Percentiles rank a stretch among this genome's conserved stretches.
Conservation (phyloP, 2,888 invertebrate species). For the Cyclophora punctaria region DNA sequence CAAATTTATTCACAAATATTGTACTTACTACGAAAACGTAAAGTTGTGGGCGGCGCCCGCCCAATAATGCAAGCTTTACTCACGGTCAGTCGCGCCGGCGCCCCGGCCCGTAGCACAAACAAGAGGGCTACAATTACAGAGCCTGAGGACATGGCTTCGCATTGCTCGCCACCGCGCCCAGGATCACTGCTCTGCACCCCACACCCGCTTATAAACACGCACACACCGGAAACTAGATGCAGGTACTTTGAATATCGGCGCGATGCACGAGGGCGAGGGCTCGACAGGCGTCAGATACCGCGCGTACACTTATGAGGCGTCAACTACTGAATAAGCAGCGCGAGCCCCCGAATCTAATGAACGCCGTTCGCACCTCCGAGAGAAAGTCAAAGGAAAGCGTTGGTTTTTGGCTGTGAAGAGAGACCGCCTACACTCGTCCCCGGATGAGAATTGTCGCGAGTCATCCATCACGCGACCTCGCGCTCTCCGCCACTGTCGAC, state of each 20-base stretch:
- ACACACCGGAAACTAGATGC: slow-evolving; percentile 50
- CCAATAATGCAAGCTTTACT: slow-evolving; percentile 45
- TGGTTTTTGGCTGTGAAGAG: slow-evolving; percentile 67
- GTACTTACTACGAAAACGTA: no score
- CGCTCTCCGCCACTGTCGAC: slow-evolving; percentile 42
- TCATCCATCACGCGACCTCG: slow-evolving; percentile 59
- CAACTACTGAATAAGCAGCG: slow-evolving; percentile 70
- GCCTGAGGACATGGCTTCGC: slow-evolving; percentile 45
- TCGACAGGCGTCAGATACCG: slow-evolving; percentile 43
- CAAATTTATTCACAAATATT: not conserved
- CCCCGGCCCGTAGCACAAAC: slow-evolving; percentile 55
- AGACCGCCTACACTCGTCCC: slow-evolving; percentile 68
- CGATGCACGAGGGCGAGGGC: slow-evolving; percentile 43
- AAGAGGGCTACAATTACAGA: slow-evolving; percentile 49
- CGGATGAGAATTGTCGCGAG: slow-evolving; percentile 64
- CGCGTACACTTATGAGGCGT: slow-evolving; percentile 69
- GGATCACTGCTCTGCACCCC: slow-evolving; percentile 19
- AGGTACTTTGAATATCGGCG: slow-evolving; percentile 69
- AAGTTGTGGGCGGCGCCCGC: slow-evolving; percentile 47
- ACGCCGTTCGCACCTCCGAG: slow-evolving; percentile 73
- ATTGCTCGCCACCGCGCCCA: slow-evolving; percentile 45
- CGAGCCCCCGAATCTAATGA: slow-evolving; percentile 63
- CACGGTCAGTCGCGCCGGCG: slow-evolving; percentile 71
- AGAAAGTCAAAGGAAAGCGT: slow-evolving; percentile 75
- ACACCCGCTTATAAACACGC: slow-evolving; percentile 51